A percentile compares a stretch with the other conserved stretches of the same genome.
Evolutionary conservation across 2,113 vertebrate species (phyloP).

Genomic region (Mus musculus): GRCm39 chr12:36344501-36345000

Average conservation of each 20-base stretch:
- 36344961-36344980: too few species aligned
- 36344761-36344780: background rate
- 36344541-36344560: background rate
- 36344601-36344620: background rate
- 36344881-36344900: background rate
- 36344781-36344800: background rate
- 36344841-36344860: background rate
- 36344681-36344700: background rate
- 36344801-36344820: background rate
- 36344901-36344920: conserved; percentile 20
- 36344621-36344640: background rate
- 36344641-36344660: background rate
- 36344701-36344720: background rate
- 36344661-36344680: conserved; percentile 11
- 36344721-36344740: background rate
- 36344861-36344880: background rate
- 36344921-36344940: conserved; percentile 28
- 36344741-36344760: background rate
- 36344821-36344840: conserved; percentile 1
- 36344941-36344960: too few species aligned
- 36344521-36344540: background rate
- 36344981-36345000: too few species aligned
- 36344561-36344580: background rate
- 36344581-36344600: conserved; percentile 29
- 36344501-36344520: background rate